phyloP scores from a whole-genome alignment of 2,113 vertebrate genomes.

The Mormyrus iriodes region DNA sequence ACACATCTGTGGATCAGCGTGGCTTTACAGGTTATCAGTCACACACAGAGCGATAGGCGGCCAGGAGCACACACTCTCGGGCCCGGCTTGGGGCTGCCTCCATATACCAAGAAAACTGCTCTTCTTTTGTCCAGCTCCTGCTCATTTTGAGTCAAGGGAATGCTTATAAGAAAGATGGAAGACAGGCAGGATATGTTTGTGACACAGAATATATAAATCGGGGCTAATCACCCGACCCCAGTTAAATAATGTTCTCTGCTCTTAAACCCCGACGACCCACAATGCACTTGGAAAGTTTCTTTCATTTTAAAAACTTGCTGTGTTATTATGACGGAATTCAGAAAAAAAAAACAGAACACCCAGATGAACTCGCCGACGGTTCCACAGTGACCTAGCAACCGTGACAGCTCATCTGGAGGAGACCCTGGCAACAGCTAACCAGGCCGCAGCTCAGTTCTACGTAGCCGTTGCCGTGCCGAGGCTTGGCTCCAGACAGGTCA shows the following conservation, averaged over 20 bases:
- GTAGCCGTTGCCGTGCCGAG: slow-evolving; percentile 51
- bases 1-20: slow-evolving; percentile 11
- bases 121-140: background rate
- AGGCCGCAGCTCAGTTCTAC: slow-evolving; percentile 57
- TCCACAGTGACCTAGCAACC: slow-evolving; percentile 46
- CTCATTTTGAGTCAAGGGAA: background rate
- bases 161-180: background rate
- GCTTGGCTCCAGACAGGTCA: slow-evolving; percentile 57
- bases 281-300: background rate
- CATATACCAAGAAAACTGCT: background rate
- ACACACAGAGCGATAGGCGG: background rate
- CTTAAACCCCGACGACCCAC: background rate
- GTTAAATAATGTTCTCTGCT: background rate
- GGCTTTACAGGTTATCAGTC: slow-evolving; percentile 4
- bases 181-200: slow-evolving; percentile 5
- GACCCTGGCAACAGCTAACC: slow-evolving; percentile 51
- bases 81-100: background rate
- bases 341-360: background rate
- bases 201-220: background rate
- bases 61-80: background rate
- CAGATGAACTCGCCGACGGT: background rate
- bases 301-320: background rate
- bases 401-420: slow-evolving; percentile 58
- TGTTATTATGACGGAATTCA: background rate
- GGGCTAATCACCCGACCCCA: background rate